These are phyloP conservation scores for Dasysyrphus tricinctus DNA, from an alignment of 2,888 invertebrate genomes.

Conservation along the genomic window DNA sequence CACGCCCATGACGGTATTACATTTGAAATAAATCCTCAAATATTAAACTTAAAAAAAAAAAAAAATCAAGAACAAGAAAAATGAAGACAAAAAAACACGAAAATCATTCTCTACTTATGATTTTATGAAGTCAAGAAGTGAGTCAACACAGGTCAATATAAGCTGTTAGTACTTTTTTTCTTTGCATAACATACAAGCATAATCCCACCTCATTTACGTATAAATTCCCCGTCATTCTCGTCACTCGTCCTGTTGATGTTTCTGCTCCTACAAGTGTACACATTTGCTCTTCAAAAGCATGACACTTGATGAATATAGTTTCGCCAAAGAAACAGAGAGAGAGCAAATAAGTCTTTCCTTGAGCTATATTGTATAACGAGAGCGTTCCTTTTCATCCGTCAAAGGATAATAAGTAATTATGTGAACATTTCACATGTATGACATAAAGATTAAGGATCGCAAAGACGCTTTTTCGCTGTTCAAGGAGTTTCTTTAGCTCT, in stretches of 20 bases:
- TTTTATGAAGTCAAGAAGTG: conserved; percentile 60
- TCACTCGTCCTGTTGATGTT: not conserved
- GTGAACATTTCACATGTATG: conserved; percentile 48
- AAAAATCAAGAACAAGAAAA: not conserved
- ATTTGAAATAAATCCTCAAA: conserved; percentile 19
- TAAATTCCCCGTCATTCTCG: not conserved
- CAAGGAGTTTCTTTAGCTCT: conserved; percentile 9
- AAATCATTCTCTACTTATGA: conserved; percentile 24
- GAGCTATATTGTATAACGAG: conserved; percentile 39
- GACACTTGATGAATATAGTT: conserved; percentile 61
- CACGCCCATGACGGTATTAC: not conserved
- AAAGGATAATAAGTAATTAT: conserved; percentile 70
- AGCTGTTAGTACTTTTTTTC: conserved; percentile 45
- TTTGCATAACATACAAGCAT: not conserved
- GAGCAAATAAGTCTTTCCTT: conserved; percentile 56
- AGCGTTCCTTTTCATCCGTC: conserved; percentile 29
- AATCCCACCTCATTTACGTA: not conserved
- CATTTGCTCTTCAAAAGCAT: conserved; percentile 34
- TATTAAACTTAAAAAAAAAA: not conserved
- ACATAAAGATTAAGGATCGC: conserved; percentile 51
- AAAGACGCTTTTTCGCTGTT: conserved; percentile 12
- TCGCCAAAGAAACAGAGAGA: conserved; percentile 39
- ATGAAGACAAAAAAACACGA: not conserved
- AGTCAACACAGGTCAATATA: conserved; percentile 70
- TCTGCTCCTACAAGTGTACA: not conserved